A percentile compares a stretch with the other conserved stretches of the same genome.
These are phyloP conservation scores for Aix galericulata DNA, from an alignment of 2,113 vertebrate species.

Conservation along the genomic window DNA sequence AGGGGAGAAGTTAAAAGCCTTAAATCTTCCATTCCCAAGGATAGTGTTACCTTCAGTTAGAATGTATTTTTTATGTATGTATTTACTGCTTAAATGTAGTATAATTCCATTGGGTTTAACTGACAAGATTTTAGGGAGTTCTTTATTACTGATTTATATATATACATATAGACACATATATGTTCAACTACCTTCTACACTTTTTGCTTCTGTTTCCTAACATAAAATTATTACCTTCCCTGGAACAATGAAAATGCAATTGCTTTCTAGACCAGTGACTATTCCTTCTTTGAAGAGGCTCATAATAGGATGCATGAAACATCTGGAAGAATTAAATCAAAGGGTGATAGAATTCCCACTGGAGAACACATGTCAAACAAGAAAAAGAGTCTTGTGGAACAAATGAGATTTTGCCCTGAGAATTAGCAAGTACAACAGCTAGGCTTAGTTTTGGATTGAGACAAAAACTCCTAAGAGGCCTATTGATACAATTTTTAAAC, in stretches of 20 bases:
- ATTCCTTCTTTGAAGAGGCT: slow-evolving; percentile 67
- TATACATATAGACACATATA: slow-evolving; percentile 32
- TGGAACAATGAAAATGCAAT: slow-evolving; percentile 62
- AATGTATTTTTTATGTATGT: slow-evolving; percentile 56
- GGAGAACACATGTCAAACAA: slow-evolving; percentile 68
- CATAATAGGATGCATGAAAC: slow-evolving; percentile 70
- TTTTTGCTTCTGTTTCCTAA: slow-evolving; percentile 63
- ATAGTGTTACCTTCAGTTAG: slow-evolving; percentile 62
- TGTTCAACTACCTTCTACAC: slow-evolving; percentile 23
- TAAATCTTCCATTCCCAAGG: slow-evolving; percentile 68
- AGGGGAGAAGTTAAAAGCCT: slow-evolving; percentile 71
- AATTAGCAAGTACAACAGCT: slow-evolving; percentile 62
- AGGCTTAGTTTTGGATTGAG: slow-evolving; percentile 44
- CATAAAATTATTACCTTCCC: slow-evolving; percentile 56
- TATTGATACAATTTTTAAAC: slow-evolving; percentile 25
- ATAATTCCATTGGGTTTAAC: slow-evolving; percentile 43
- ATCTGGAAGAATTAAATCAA: slow-evolving; percentile 78
- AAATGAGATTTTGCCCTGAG: slow-evolving; percentile 69
- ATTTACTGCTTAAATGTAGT: slow-evolving; percentile 65
- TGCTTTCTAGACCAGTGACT: slow-evolving; percentile 41
- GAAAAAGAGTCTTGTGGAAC: slow-evolving; percentile 67
- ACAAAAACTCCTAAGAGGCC: slow-evolving; percentile 59
- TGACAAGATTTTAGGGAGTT: slow-evolving; percentile 59
- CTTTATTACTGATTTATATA: slow-evolving; percentile 67
- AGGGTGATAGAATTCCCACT: slow-evolving; percentile 69